A percentile compares a stretch with the other conserved stretches of the same genome.
Conservation (phyloP, 2,797 vertebrate genomes). For the Gallinago solitaria region DNA sequence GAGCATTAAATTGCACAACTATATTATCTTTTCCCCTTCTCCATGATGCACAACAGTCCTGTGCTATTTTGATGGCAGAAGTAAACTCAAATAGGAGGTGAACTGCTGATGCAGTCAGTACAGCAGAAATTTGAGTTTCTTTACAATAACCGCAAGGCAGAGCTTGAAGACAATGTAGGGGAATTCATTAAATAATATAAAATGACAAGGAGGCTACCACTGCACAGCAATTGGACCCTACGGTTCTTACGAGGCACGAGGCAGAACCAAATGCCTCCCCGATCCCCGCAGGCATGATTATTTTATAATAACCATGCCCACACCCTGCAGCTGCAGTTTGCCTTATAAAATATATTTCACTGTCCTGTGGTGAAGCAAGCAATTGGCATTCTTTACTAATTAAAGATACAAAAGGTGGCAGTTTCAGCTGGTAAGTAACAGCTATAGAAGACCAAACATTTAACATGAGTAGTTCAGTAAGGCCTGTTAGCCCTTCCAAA, state of each 20-base stretch:
- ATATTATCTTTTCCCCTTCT: neutral
- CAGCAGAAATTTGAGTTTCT: slow-evolving; percentile 7
- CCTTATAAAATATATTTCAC: slow-evolving; percentile 24
- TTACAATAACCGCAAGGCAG: slow-evolving; percentile 47
- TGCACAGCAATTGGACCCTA: slow-evolving; percentile 18
- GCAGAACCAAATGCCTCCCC: slow-evolving; percentile 49
- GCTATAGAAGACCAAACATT: neutral
- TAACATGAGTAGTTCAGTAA: neutral
- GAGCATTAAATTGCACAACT: neutral
- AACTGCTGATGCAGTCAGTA: neutral
- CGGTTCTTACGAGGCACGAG: slow-evolving; percentile 23
- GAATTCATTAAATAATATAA: slow-evolving; percentile 63
- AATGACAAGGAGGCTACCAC: slow-evolving; percentile 52
- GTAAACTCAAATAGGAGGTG: neutral
- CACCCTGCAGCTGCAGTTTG: slow-evolving; percentile 31
- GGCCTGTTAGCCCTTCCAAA: neutral
- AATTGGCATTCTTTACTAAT: neutral
- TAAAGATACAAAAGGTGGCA: slow-evolving; percentile 9
- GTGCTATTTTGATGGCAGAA: neutral
- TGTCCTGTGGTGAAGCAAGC: neutral
- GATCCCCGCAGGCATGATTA: neutral
- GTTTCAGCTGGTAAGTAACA: neutral
- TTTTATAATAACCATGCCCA: slow-evolving; percentile 25
- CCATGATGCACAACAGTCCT: neutral
- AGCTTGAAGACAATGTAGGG: slow-evolving; percentile 34